Evolutionary conservation across 2,113 vertebrate species (phyloP).

Genomic region (Seriola quinqueradiata): DNA sequence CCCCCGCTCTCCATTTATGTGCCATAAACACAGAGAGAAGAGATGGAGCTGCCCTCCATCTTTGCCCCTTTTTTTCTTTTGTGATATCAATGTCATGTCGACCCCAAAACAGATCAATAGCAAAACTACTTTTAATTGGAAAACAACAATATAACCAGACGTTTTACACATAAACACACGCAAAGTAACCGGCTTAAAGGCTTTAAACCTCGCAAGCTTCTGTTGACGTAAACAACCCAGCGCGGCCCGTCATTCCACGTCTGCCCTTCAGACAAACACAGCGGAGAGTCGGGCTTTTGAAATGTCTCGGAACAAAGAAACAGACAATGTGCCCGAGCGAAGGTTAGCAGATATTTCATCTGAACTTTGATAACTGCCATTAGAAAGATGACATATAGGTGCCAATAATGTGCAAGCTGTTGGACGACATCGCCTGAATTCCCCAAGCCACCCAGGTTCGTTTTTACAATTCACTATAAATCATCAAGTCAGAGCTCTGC

Average conservation of each 20-base stretch:
- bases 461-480: slow-evolving; percentile 9
- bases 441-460: not conserved
- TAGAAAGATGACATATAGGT: not conserved
- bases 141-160: slow-evolving; percentile 3
- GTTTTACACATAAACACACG: slow-evolving; percentile 14
- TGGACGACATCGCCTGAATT: not conserved
- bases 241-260: not conserved
- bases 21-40: not conserved
- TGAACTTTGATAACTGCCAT: not conserved
- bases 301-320: not conserved
- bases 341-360: not conserved
- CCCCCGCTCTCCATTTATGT: not conserved
- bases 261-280: slow-evolving; percentile 1
- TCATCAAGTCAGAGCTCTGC: not conserved
- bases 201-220: slow-evolving; percentile 16
- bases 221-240: slow-evolving; percentile 17
- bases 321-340: not conserved
- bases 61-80: slow-evolving; percentile 10
- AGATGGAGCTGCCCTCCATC: not conserved
- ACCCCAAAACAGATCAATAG: slow-evolving; percentile 28
- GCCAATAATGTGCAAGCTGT: not conserved
- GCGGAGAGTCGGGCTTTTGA: not conserved
- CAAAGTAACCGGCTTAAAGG: slow-evolving; percentile 11
- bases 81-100: slow-evolving; percentile 30
- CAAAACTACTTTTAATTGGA: slow-evolving; percentile 45